Percentiles rank a stretch among this genome's conserved stretches.
Conservation (phyloP, 2,797 vertebrate species). For the Pseudomugil tenellus region DNA sequence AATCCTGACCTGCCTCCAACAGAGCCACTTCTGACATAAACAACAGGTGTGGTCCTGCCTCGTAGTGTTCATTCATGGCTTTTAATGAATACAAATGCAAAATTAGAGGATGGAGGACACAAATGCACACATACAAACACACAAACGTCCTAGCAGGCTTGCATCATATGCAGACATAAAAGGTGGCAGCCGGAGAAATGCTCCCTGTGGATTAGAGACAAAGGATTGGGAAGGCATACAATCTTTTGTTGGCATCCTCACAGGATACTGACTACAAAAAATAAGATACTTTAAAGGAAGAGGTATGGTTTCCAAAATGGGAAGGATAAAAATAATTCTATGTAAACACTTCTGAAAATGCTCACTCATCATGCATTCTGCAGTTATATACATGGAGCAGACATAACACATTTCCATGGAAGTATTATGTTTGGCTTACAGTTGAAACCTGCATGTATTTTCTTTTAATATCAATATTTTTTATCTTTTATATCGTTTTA, state of each 20-base stretch:
- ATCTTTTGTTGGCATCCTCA: neutral
- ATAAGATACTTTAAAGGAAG: conserved; percentile 2
- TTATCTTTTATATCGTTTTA: too few species aligned
- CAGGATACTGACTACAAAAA: neutral
- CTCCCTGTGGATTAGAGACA: conserved; percentile 19
- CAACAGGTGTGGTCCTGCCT: conserved; percentile 62
- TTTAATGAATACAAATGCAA: conserved; percentile 69
- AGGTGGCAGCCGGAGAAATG: conserved; percentile 35
- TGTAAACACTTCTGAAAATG: too few species aligned
- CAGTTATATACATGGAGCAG: too few species aligned
- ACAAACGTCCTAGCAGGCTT: too few species aligned
- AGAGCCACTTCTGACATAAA: conserved; percentile 40
- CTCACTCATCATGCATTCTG: too few species aligned
- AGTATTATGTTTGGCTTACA: too few species aligned
- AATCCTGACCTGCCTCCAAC: conserved; percentile 50
- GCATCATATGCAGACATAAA: conserved; percentile 22
- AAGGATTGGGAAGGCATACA: conserved; percentile 14
- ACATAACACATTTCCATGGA: too few species aligned
- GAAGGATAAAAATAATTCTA: neutral
- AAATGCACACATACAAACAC: conserved; percentile 8
- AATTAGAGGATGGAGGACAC: conserved; percentile 43
- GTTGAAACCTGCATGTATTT: too few species aligned
- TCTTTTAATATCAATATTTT: too few species aligned
- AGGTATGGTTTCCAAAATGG: neutral
- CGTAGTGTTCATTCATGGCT: conserved; percentile 32